phyloP scores from a whole-genome alignment of 2,797 vertebrate species.

The Manis crassicaudata region DNA sequence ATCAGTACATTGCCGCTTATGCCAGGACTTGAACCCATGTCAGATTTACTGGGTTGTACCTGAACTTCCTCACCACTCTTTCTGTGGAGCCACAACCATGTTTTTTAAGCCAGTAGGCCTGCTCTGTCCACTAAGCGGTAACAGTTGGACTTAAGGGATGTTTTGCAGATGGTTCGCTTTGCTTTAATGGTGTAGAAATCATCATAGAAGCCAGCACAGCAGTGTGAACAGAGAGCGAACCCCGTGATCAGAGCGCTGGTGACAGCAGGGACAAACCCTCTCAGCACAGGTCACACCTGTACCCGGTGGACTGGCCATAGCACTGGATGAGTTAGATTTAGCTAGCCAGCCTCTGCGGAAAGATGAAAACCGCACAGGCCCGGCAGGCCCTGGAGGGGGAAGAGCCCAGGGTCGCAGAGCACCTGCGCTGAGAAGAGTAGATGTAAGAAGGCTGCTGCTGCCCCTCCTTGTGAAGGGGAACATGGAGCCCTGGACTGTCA shows the following conservation, averaged over 20 bases:
- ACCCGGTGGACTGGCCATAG: not conserved
- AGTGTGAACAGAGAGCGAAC: not conserved
- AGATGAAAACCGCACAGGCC: not conserved
- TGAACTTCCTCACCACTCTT: not conserved
- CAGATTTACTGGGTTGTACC: not conserved
- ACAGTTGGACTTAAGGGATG: not conserved
- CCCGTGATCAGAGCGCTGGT: not conserved
- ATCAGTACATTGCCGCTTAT: not conserved
- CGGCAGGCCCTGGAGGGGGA: not conserved
- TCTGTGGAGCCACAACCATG: not conserved
- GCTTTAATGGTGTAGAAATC: not conserved
- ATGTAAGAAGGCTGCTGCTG: fast-evolving
- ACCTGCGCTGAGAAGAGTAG: fast-evolving
- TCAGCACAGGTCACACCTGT: not conserved
- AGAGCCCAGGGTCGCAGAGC: no score
- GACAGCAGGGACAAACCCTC: not conserved
- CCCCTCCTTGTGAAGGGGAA: no score
- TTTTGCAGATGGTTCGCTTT: not conserved
- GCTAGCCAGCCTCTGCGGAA: not conserved
- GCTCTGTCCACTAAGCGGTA: not conserved
- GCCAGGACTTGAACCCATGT: fast-evolving
- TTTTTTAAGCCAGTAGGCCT: not conserved
- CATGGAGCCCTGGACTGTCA: fast-evolving
- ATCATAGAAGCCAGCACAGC: not conserved
- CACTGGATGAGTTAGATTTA: fast-evolving